Evolutionary conservation across 2,888 invertebrate species (phyloP).

Genomic region (Lithophane leautieri): DNA sequence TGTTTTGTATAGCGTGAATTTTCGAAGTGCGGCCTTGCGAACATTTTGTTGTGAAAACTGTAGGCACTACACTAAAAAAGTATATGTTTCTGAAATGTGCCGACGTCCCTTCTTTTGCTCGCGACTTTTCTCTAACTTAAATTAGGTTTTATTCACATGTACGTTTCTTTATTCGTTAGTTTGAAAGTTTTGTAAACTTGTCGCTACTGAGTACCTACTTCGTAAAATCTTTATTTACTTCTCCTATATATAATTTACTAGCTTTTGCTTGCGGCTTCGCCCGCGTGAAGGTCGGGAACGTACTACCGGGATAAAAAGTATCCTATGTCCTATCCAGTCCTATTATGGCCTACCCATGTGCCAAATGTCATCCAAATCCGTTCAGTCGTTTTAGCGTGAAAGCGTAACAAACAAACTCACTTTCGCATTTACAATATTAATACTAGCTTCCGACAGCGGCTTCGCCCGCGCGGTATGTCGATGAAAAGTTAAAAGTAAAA

Average conservation of each 20-base stretch:
- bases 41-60: conserved; percentile 46
- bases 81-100: conserved; percentile 45
- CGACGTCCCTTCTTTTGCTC: conserved; percentile 40
- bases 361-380: too few relatives aligned
- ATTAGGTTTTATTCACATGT: conserved; percentile 59
- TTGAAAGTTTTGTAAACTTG: conserved; percentile 55
- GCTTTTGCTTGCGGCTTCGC: too few relatives aligned
- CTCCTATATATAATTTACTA: conserved; percentile 16
- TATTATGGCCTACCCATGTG: too few relatives aligned
- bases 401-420: too few relatives aligned
- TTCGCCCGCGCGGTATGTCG: too few relatives aligned
- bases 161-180: conserved; percentile 45
- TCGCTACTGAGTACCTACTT: conserved; percentile 27
- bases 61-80: conserved; percentile 32
- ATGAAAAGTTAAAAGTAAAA: too few relatives aligned
- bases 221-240: conserved; percentile 29
- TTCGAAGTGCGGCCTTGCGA: conserved; percentile 10
- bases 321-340: too few relatives aligned
- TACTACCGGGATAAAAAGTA: too few relatives aligned
- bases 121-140: conserved; percentile 61
- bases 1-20: conserved; percentile 39
- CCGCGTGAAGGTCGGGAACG: too few relatives aligned
- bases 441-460: too few relatives aligned
- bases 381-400: too few relatives aligned
- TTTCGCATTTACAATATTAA: too few relatives aligned